Percentiles rank a stretch among this genome's conserved stretches.
phyloP scores from a whole-genome alignment of 2,888 invertebrate genomes.

The Palloptera scutellata region DNA sequence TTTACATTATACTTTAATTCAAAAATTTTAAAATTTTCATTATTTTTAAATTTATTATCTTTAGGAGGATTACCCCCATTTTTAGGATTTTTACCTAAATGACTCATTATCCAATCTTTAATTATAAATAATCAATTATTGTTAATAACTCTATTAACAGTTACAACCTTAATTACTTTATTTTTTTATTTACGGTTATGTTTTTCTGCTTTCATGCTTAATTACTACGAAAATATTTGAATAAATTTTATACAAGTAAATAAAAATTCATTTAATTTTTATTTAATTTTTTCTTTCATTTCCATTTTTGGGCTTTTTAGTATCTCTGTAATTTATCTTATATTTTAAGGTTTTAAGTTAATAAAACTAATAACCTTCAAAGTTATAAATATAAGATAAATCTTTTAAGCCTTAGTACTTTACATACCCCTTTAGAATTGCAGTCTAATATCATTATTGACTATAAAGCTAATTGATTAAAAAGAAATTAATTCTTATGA shows the following conservation, averaged over 20 bases:
- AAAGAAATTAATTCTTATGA: slow-evolving; percentile 67
- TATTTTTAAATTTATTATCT: slow-evolving; percentile 68
- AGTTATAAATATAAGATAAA: slow-evolving; percentile 67
- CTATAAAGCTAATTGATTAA: slow-evolving; percentile 62
- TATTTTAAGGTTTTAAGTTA: slow-evolving; percentile 68
- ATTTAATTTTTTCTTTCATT: slow-evolving; percentile 50
- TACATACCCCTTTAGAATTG: slow-evolving; percentile 67
- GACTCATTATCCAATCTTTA: slow-evolving; percentile 38
- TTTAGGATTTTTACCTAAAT: slow-evolving; percentile 32
- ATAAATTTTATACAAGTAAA: slow-evolving; percentile 57
- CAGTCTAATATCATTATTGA: slow-evolving; percentile 69
- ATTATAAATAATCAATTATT: slow-evolving; percentile 55
- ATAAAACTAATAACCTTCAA: slow-evolving; percentile 72
- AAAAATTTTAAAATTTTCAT: slow-evolving; percentile 66
- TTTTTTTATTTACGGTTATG: slow-evolving; percentile 68
- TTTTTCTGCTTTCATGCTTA: slow-evolving; percentile 66
- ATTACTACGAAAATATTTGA: slow-evolving; percentile 66
- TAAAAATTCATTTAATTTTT: slow-evolving; percentile 48
- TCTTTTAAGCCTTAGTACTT: slow-evolving; percentile 69
- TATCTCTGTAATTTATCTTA: slow-evolving; percentile 45
- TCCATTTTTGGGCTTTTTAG: slow-evolving; percentile 52
- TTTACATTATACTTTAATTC: slow-evolving; percentile 34
- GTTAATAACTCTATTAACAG: slow-evolving; percentile 64
- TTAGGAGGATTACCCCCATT: slow-evolving; percentile 69
- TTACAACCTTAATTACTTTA: slow-evolving; percentile 68